Evolutionary conservation across 2,888 invertebrate genomes (phyloP), one percentile per base, ranked within the genome.

Genomic region (Pollenia angustigena): DNA sequence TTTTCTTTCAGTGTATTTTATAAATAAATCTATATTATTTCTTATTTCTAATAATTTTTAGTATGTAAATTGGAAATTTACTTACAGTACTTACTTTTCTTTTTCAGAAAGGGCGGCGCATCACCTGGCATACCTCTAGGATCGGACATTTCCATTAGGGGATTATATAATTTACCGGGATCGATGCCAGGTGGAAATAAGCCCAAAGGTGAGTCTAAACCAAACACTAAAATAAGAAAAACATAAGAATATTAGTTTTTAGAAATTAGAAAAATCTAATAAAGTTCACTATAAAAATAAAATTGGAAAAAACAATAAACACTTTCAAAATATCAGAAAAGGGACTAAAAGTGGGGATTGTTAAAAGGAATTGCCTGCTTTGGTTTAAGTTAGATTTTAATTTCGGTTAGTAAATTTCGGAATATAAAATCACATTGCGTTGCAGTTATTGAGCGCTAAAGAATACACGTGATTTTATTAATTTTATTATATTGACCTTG

Each of bases 111-210:
- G 89, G 95, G 95, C 91, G 95, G 95, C 88, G 95, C 94, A 90
- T 96, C 96, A 87, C 95, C 94, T 64, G 95, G 95, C 90, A 95
- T 94, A 88, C 95, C 95, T 90, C 96, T 94, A 89, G 96, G 96
- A 89, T 96, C 96, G n/a, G 94, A 93, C 93, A 96, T 95, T 91
- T 97, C 96, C 94, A 97, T 95, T 83, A 97, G 94, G 6, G 96
- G 96, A 92, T 95, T 95, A 91, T 95, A 95, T 92, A 95, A 94
- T 92, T 96, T 95, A 88, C 95, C 95, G 91, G 96, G 96, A 90
- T 97, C 97, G 93, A 97, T 95, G 88, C 96, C 96, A 46, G 96
- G 95, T 62, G 96, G 96, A 93, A 97, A 97, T 87, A 97, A 94
- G 46, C 96, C 96, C 92, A 96, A 93, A 1, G 96, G 95, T 6